These are phyloP conservation scores for Girardia tigrina DNA, from an alignment of 2,888 invertebrate species.

Conservation along the genomic window DNA sequence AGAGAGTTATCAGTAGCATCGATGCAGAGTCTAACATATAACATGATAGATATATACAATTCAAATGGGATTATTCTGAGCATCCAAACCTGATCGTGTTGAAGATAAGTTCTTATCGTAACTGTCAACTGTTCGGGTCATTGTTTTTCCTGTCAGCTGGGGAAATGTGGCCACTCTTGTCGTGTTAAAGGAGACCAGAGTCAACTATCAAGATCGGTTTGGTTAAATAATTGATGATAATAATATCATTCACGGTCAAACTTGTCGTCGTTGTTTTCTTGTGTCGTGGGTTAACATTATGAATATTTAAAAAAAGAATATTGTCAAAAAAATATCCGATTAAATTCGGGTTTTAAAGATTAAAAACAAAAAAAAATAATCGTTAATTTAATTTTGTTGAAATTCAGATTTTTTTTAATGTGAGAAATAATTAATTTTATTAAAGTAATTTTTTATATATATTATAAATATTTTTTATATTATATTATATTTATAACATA, in stretches of 20 bases:
- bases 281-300: background rate
- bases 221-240: slow-evolving; percentile 15
- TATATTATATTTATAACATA: no score
- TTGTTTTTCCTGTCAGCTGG: slow-evolving; percentile 15
- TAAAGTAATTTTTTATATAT: no score
- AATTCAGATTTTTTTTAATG: no score
- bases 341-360: no score
- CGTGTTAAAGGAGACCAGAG: background rate
- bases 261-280: background rate
- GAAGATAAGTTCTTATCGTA: slow-evolving; percentile 14
- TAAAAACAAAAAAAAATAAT: no score
- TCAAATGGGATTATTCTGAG: slow-evolving; percentile 17
- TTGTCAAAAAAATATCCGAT: no score
- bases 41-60: slow-evolving; percentile 17
- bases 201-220: slow-evolving; percentile 11
- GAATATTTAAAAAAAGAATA: background rate
- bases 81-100: slow-evolving; percentile 20
- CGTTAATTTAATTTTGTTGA: no score
- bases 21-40: slow-evolving; percentile 18
- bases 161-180: slow-evolving; percentile 7
- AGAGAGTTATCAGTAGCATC: background rate
- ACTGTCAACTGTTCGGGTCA: slow-evolving; percentile 23
- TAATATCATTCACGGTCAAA: slow-evolving; percentile 2
- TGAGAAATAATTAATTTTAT: no score
- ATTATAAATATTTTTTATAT: no score